Conservation (phyloP, 2,797 vertebrate genomes). For the Catamblyrhynchus diadema region DNA sequence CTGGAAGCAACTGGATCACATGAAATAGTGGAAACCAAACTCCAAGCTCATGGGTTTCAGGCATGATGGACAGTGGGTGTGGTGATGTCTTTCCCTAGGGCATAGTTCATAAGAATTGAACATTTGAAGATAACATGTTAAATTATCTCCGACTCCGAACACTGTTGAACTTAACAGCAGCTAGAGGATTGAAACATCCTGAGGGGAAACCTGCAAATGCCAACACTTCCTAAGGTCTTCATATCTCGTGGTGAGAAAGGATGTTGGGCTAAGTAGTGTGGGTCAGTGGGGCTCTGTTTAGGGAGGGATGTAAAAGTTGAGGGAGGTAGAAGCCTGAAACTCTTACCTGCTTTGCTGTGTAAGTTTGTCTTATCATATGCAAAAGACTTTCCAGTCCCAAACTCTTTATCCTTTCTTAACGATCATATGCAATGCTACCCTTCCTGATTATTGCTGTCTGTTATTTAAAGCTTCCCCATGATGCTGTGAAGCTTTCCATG, state of each 20-base stretch:
- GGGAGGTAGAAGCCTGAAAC: background rate
- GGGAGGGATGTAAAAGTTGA: background rate
- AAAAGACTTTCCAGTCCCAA: background rate
- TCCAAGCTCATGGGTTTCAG: background rate
- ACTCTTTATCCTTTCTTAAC: background rate
- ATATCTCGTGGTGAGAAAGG: rapidly evolving
- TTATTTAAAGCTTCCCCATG: background rate
- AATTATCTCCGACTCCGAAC: background rate
- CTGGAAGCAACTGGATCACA: background rate
- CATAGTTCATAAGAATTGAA: background rate
- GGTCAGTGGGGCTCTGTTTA: background rate
- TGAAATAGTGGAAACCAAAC: background rate
- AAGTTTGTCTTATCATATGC: background rate
- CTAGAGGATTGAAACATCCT: background rate
- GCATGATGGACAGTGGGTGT: background rate
- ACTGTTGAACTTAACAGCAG: background rate
- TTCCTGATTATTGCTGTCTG: background rate
- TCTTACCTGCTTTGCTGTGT: rapidly evolving
- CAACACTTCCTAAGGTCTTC: background rate
- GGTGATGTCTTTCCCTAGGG: background rate
- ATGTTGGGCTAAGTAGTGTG: background rate
- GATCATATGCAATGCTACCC: background rate
- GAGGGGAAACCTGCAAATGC: background rate
- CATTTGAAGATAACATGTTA: background rate
- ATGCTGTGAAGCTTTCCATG: background rate